These are phyloP conservation scores for Lepilemur ruficaudatus DNA, from an alignment of 2,797 vertebrate genomes.

Conservation along the genomic window DNA sequence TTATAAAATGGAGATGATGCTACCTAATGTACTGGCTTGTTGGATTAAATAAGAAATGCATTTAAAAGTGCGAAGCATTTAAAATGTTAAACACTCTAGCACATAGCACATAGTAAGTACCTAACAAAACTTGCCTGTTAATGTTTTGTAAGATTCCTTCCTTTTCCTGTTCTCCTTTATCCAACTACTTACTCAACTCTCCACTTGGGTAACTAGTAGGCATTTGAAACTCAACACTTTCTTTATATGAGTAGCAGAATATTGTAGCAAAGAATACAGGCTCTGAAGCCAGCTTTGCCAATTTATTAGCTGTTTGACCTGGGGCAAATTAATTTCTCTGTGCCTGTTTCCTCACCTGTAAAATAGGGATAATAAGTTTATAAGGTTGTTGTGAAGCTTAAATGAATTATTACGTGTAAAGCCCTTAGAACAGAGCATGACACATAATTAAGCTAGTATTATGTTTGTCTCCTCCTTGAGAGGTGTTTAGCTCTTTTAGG, in stretches of 20 bases:
- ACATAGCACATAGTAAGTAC: neutral
- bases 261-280: neutral
- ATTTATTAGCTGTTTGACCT: neutral
- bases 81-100: neutral
- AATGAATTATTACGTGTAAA: constrained; percentile 16
- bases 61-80: neutral
- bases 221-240: neutral
- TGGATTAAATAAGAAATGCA: constrained; percentile 2
- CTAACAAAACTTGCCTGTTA: neutral
- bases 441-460: neutral
- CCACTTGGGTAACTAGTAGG: neutral
- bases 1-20: neutral
- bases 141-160: neutral
- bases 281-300: neutral
- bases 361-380: neutral
- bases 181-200: neutral
- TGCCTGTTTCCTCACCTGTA: neutral
- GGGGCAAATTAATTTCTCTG: neutral
- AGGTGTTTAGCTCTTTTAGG: neutral
- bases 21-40: neutral
- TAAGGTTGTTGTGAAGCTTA: neutral
- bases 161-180: neutral
- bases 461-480: neutral
- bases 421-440: neutral
- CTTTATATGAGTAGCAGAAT: neutral